Conservation (phyloP, 37 sponge, comb jelly and placozoan genomes). For the Axinella damicornis region DNA sequence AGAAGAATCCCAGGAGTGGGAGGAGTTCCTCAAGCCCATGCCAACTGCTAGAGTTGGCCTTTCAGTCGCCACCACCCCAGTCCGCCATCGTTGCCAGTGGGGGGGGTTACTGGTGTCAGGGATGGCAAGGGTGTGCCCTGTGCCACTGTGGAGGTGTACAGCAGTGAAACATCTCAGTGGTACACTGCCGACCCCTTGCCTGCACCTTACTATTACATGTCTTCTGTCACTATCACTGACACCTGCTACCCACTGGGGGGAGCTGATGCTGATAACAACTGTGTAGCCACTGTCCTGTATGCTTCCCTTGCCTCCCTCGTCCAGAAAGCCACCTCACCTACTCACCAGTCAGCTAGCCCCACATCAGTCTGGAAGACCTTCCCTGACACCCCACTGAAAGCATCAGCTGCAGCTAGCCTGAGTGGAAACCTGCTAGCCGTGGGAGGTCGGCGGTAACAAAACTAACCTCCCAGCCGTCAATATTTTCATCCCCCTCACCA, state of each 20-base stretch:
- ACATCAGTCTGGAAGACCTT: slow-evolving; percentile 18
- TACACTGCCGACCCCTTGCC: slow-evolving; percentile 53
- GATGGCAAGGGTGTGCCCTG: slow-evolving; percentile 42
- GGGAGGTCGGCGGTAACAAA: slow-evolving; percentile 44
- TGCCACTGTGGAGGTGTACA: slow-evolving; percentile 43
- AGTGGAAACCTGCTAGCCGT: slow-evolving; percentile 46
- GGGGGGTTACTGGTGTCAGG: slow-evolving; percentile 21
- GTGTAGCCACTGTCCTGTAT: slow-evolving; percentile 9
- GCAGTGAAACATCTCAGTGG: slow-evolving; percentile 39
- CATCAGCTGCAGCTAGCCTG: slow-evolving; percentile 18
- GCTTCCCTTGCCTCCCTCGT: slow-evolving; percentile 28
- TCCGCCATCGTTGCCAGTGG: slow-evolving; percentile 45
- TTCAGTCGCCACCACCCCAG: slow-evolving; percentile 23
- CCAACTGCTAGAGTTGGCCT: slow-evolving; percentile 41
- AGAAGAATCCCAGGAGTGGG: not conserved
- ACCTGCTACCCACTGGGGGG: slow-evolving; percentile 57
- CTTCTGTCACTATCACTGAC: slow-evolving; percentile 29
- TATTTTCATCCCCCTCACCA: slow-evolving; percentile 46
- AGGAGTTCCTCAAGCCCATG: slow-evolving; percentile 35
- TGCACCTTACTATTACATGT: slow-evolving; percentile 36
- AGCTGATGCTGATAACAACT: slow-evolving; percentile 50
- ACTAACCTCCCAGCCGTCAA: slow-evolving; percentile 42
- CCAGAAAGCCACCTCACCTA: slow-evolving; percentile 12
- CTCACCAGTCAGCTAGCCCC: not conserved
- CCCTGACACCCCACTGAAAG: slow-evolving; percentile 35